phyloP scores from a whole-genome alignment of 2,888 invertebrate genomes.

The Cactoblastis cactorum region DNA sequence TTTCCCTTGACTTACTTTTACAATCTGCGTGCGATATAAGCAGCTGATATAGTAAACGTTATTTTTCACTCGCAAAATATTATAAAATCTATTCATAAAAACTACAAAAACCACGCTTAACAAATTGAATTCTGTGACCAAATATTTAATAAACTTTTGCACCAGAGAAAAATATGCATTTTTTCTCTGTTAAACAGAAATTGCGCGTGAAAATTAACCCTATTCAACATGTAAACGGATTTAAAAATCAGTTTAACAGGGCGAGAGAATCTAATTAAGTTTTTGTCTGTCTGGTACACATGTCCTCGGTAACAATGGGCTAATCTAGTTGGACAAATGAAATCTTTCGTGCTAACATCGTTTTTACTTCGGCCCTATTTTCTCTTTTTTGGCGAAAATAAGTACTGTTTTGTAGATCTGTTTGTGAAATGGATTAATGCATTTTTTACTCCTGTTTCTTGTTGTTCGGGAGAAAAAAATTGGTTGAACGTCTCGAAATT shows the following conservation, averaged over 20 bases:
- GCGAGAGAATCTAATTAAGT: slow-evolving; percentile 44
- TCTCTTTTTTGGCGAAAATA: slow-evolving; percentile 18
- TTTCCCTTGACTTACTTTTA: no score
- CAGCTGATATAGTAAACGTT: no score
- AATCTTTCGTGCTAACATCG: slow-evolving; percentile 27
- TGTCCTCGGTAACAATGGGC: slow-evolving; percentile 46
- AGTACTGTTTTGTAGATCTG: background rate
- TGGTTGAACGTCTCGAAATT: no score
- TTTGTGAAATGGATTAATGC: background rate
- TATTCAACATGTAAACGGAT: slow-evolving; percentile 45
- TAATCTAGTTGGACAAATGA: slow-evolving; percentile 52
- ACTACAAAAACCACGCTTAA: background rate
- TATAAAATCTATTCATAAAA: no score
- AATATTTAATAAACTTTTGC: slow-evolving; percentile 3
- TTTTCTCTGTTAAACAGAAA: slow-evolving; percentile 15
- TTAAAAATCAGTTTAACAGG: slow-evolving; percentile 35
- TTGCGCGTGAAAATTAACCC: slow-evolving; percentile 42
- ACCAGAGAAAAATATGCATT: background rate
- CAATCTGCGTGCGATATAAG: no score
- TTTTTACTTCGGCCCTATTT: slow-evolving; percentile 26
- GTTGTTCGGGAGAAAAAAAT: no score
- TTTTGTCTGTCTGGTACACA: slow-evolving; percentile 38
- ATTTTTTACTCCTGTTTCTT: no score
- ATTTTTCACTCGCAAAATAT: no score
- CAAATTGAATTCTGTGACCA: background rate